Evolutionary conservation across 2,888 invertebrate species (phyloP), one percentile per base, ranked within the genome.

Genomic region (Andrena haemorrhoa): DNA sequence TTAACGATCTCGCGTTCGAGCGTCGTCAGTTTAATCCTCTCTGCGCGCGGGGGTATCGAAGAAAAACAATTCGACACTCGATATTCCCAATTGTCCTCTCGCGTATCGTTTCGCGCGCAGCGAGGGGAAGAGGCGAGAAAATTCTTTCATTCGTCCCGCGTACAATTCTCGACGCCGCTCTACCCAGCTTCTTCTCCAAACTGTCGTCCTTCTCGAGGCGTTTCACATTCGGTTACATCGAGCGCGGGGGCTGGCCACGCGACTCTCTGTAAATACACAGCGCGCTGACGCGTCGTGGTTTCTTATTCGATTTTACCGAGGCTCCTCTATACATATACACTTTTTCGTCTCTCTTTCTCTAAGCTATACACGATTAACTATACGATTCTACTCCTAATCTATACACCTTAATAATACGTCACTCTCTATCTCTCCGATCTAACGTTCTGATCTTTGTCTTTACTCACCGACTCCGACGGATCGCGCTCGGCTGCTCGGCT

Each of bases 241-340:
- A 70, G 6, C 70, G 49, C 23, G 76, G 82, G 41, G 85, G 86
- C 83, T 86, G 87, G 82, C 75, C 78, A 75, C 53, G 71, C 64
- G 51, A 20, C 58, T 41, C 53, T 72, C 53, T 75, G 72, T 72
- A 80, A 75, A 76, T 84, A 82, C 61, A 63, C 47, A 31, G 23
- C 35, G 49, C 7, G 53, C 61, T 33, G 23, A 61, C 64, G 49
- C 70, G 70, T 58, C 78, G 63, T 76, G 63, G 49, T 86, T 86
- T 86, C 83, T 41, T 85, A 79, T 80, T 56, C 70, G 53, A 86
- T 63, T 74, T 86, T 84, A 71, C 68, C 47, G 60, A 63, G 3
- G 10, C 65, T 31, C 73, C 64, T 69, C 51, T 49, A 35, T 33
- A 69, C 61, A 68, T 41, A 41, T 60, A 78, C 73, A 75, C 41